Evolutionary conservation across 2,113 vertebrate genomes (phyloP), one percentile per base, ranked within the genome.

Genomic region (Corydoras sp.): DNA sequence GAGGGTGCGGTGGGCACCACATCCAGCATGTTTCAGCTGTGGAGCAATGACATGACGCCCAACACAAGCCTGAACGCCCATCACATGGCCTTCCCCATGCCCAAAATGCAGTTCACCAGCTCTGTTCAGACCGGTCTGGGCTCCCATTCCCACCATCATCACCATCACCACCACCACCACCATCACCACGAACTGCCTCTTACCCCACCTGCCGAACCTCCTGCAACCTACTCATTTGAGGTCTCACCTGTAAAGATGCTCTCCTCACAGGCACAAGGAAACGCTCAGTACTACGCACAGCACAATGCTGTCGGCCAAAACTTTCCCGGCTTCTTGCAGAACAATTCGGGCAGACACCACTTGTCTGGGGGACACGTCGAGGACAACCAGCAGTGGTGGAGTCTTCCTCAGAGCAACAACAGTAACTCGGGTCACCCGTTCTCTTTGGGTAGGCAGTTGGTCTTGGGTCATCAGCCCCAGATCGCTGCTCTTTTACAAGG

Each of bases 361-460:
- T 81, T 92, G n/a, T 61, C 86, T 0, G 79, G 83, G 4, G 79
- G 86, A 9, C 87, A 89, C 0, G 69, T 84, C 14, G 92, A 93
- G 3, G 91, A 93, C 0, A 80, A 86, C 12, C 89, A 91, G 74
- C 89, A 92, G 53, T 93, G 92, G 92, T 93, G 92, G 92, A 93
- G 90, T 79, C 84, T 93, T 8, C 89, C 91, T 31, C 91, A 91
- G 72, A 83, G 84, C 75, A 88, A 87, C 32, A 72, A 81, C 60
- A 60, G 76, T 51, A 74, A 83, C 53, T 73, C 87, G 66, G 78
- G 79, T 72, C 90, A 82, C 62, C 82, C 88, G 10, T 89, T 87
- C 31, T 92, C 90, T 18, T 74, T 93, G 63, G 86, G 91, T 51
- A 75, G 89, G 30, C 88, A 92, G 66, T 81, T 93, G 62, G 88